A percentile compares a stretch with the other conserved stretches of the same genome.
Conservation (phyloP, 2,113 vertebrate species). For the Echinops telfairi region DNA sequence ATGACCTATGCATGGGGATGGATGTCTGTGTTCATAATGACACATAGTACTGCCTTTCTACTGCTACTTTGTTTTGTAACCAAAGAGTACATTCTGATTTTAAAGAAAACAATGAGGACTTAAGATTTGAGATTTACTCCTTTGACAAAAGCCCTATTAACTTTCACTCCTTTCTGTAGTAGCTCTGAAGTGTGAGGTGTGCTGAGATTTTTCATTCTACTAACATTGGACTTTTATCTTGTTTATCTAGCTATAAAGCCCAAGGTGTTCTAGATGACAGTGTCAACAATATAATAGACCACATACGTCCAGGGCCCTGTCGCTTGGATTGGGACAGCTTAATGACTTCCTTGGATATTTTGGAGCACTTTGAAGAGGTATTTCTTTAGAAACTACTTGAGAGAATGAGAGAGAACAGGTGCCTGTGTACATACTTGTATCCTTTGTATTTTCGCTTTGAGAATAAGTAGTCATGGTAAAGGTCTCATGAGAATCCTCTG, state of each 20-base stretch:
- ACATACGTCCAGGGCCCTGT: slow-evolving; percentile 91
- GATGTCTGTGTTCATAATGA: background rate
- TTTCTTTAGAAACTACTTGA: slow-evolving; percentile 1
- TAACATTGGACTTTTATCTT: slow-evolving; percentile 51
- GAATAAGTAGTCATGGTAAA: background rate
- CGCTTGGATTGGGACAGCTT: slow-evolving; percentile 92
- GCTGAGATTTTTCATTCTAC: slow-evolving; percentile 23
- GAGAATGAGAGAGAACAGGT: background rate
- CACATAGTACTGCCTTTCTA: background rate
- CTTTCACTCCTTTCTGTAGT: background rate
- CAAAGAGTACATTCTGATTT: background rate
- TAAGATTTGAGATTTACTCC: background rate
- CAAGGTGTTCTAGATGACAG: slow-evolving; percentile 89
- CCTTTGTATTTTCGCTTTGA: background rate
- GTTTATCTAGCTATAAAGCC: slow-evolving; percentile 90
- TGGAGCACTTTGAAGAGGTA: slow-evolving; percentile 90
- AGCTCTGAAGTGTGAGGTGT: background rate
- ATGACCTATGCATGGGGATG: background rate
- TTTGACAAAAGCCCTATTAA: background rate
- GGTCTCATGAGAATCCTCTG: background rate
- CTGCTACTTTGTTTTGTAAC: background rate
- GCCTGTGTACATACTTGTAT: background rate
- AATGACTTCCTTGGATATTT: slow-evolving; percentile 92
- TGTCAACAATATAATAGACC: slow-evolving; percentile 88
- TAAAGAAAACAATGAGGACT: slow-evolving; percentile 15